Conservation (phyloP, 2,888 invertebrate species). For the Anagyrus pseudococci region DNA sequence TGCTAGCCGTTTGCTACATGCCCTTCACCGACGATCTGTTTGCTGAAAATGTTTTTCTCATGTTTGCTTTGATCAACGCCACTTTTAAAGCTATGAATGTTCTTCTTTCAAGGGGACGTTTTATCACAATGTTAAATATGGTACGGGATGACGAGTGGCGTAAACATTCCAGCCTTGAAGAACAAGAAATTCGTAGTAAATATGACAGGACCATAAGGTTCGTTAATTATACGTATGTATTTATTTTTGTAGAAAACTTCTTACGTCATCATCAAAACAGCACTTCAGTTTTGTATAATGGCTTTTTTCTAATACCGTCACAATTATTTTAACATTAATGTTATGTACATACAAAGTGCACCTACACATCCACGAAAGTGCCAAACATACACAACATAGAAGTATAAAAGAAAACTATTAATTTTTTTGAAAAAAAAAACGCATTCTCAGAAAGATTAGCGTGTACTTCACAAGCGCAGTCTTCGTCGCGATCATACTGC, state of each 20-base stretch:
- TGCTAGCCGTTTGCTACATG: slow-evolving; percentile 23
- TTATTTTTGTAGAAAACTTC: not conserved
- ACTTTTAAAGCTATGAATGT: slow-evolving; percentile 30
- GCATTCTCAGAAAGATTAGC: slow-evolving; percentile 33
- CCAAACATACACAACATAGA: not conserved
- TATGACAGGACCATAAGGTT: slow-evolving; percentile 34
- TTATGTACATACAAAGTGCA: too few relatives aligned
- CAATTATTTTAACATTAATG: too few relatives aligned
- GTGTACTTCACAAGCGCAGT: slow-evolving; percentile 38
- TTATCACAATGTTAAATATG: slow-evolving; percentile 28
- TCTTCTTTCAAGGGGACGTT: slow-evolving; percentile 19
- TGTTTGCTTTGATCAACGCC: slow-evolving; percentile 37
- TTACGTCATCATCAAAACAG: too few relatives aligned
- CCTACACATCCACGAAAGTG: too few relatives aligned
- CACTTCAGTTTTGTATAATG: too few relatives aligned
- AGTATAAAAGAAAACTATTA: not conserved
- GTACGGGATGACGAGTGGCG: slow-evolving; percentile 18
- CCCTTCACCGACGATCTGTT: slow-evolving; percentile 17
- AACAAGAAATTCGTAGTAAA: slow-evolving; percentile 24
- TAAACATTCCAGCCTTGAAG: slow-evolving; percentile 7
- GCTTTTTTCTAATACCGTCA: too few relatives aligned
- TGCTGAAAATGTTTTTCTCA: slow-evolving; percentile 33
- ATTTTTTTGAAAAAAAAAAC: not conserved
- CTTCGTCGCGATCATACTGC: slow-evolving; percentile 29
- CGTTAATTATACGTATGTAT: slow-evolving; percentile 1